These are phyloP conservation scores for Desmophyllum pertusum DNA, from an alignment of 92 coral and sea anemone genomes.

Conservation along the genomic window DNA sequence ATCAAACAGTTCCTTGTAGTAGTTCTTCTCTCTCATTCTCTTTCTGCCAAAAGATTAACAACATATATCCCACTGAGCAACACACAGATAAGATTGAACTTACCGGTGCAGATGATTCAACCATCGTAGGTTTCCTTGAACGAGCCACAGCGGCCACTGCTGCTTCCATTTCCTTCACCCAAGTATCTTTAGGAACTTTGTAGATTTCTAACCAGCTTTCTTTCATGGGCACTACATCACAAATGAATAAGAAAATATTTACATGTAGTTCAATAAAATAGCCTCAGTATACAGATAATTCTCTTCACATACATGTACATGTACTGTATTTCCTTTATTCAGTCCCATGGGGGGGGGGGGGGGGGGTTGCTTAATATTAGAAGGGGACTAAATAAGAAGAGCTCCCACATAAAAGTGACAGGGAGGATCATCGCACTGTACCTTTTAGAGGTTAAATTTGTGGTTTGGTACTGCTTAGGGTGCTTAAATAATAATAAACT, in stretches of 20 bases:
- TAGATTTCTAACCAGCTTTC: constrained; percentile 91
- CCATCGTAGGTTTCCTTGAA: constrained; percentile 65
- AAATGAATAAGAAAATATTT: background rate
- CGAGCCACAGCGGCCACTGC: constrained; percentile 37
- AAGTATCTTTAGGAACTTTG: constrained; percentile 88
- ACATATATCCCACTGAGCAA: background rate
- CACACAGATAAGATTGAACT: background rate
- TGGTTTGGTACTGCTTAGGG: too few relatives aligned
- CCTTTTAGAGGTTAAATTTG: too few relatives aligned
- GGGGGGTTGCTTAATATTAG: too few relatives aligned
- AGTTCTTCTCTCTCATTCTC: background rate
- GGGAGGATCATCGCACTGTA: too few relatives aligned
- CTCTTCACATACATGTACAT: too few relatives aligned
- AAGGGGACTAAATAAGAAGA: too few relatives aligned
- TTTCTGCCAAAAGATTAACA: background rate
- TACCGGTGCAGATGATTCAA: constrained; percentile 36
- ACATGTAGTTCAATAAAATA: background rate
- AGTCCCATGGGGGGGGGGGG: too few relatives aligned
- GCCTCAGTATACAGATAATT: too few relatives aligned
- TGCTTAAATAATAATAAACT: too few relatives aligned
- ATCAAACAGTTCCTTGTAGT: background rate
- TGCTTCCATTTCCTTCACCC: constrained; percentile 87
- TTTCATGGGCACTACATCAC: constrained; percentile 55
- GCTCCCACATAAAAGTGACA: too few relatives aligned
- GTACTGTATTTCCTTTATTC: too few relatives aligned